Conservation (phyloP, 1,140 invertebrate species). For the Brachionus angularis region DNA sequence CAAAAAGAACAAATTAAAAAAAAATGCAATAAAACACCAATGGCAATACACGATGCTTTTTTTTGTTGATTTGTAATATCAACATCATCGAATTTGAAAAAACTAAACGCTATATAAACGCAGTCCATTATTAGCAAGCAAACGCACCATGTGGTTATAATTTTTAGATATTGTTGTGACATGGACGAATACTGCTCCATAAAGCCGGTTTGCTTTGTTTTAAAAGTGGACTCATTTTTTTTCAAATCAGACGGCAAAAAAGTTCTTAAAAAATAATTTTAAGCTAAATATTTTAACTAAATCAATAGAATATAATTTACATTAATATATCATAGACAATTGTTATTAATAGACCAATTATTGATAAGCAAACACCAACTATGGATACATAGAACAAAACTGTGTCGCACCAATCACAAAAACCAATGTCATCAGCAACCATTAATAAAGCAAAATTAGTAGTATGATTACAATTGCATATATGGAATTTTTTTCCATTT, state of each 20-base stretch:
- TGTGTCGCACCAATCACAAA: conserved; percentile 19
- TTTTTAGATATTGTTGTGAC: conserved; percentile 9
- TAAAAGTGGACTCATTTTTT: no score
- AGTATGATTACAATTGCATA: conserved; percentile 16
- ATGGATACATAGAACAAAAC: conserved; percentile 27
- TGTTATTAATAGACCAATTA: conserved; percentile 1
- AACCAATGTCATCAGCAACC: neutral
- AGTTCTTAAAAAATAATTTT: neutral
- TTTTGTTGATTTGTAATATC: neutral
- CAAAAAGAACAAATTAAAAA: conserved; percentile 25
- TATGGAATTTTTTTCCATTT: neutral
- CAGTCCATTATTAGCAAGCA: conserved; percentile 1
- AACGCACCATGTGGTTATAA: conserved; percentile 15
- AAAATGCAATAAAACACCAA: neutral
- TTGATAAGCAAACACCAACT: conserved; percentile 2
- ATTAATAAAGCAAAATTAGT: conserved; percentile 31
- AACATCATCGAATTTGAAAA: conserved; percentile 7
- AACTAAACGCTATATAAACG: conserved; percentile 25
- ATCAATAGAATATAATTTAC: neutral
- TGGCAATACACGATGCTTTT: neutral
- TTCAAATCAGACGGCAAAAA: neutral
- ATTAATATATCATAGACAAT: conserved; percentile 10
- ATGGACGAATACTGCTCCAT: neutral
- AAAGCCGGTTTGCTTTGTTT: neutral
- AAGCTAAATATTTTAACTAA: neutral